A percentile compares a stretch with the other conserved stretches of the same genome.
Conservation (phyloP, 2,113 vertebrate genomes). For the Pluvianellus socialis region DNA sequence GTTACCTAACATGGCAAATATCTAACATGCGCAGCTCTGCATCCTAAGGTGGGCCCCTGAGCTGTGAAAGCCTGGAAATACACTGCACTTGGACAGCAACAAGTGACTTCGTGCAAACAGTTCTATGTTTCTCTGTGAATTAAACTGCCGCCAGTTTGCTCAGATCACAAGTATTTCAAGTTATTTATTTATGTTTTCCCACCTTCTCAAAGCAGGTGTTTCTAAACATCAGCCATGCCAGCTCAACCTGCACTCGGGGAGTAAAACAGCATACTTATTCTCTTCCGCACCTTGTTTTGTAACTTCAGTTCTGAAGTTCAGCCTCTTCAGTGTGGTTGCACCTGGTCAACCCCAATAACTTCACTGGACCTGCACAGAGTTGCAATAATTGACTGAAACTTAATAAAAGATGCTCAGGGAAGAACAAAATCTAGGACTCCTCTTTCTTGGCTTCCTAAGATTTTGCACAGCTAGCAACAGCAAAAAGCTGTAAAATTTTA, state of each 20-base stretch:
- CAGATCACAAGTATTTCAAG: background rate
- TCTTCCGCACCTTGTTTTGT: background rate
- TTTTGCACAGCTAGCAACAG: background rate
- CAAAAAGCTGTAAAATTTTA: background rate
- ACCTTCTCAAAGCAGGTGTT: background rate
- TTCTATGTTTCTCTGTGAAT: background rate
- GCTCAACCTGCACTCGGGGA: background rate
- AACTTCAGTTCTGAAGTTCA: background rate
- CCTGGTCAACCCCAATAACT: background rate
- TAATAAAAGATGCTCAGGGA: background rate
- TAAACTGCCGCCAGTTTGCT: slow-evolving; percentile 6
- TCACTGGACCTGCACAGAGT: background rate
- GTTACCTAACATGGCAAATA: background rate
- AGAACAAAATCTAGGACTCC: background rate
- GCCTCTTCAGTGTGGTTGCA: background rate
- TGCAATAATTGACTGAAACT: background rate
- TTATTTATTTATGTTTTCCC: background rate
- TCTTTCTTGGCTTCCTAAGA: background rate
- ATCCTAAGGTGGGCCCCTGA: background rate
- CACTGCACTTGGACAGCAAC: background rate
- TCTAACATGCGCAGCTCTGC: background rate
- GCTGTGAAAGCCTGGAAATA: background rate
- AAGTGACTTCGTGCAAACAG: background rate
- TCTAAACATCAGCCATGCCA: background rate
- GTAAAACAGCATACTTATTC: background rate